phyloP scores from a whole-genome alignment of 1,140 invertebrate genomes.

The Wasmannia auropunctata region DNA sequence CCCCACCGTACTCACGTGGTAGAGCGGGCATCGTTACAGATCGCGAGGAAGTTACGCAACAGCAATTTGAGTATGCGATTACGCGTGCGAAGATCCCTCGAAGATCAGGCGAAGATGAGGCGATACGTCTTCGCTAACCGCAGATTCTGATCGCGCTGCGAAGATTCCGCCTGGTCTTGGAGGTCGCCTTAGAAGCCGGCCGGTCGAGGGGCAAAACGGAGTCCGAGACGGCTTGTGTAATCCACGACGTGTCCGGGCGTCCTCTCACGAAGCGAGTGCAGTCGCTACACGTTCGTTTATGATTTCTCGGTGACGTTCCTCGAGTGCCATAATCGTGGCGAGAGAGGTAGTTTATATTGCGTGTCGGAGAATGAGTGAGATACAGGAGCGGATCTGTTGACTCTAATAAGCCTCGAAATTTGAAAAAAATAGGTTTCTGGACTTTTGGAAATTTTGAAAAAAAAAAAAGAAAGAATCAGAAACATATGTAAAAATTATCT shows the following conservation, averaged over 20 bases:
- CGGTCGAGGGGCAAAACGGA: neutral
- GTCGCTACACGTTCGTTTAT: conserved; percentile 66
- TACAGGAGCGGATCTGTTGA: neutral
- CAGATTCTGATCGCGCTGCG: neutral
- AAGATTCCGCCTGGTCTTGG: neutral
- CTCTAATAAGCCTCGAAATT: neutral
- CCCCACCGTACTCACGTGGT: neutral
- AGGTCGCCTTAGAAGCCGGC: conserved; percentile 5
- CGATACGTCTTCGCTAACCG: neutral
- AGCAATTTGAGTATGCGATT: neutral
- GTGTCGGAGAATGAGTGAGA: neutral
- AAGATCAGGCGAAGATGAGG: neutral
- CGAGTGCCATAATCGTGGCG: conserved; percentile 53
- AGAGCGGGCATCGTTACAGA: conserved; percentile 3
- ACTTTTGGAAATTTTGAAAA: neutral
- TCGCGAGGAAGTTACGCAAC: neutral
- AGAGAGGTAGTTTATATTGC: conserved; percentile 26
- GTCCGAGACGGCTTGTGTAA: conserved; percentile 29
- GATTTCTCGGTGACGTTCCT: conserved; percentile 71
- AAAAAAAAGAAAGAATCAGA: neutral
- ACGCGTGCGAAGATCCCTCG: neutral
- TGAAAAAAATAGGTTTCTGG: neutral
- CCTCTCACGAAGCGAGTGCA: conserved; percentile 50
- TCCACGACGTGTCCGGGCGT: conserved; percentile 31
- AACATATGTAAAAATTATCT: neutral